These are phyloP conservation scores for Chaetops frenatus DNA, from an alignment of 2,113 vertebrate genomes.

Conservation along the genomic window DNA sequence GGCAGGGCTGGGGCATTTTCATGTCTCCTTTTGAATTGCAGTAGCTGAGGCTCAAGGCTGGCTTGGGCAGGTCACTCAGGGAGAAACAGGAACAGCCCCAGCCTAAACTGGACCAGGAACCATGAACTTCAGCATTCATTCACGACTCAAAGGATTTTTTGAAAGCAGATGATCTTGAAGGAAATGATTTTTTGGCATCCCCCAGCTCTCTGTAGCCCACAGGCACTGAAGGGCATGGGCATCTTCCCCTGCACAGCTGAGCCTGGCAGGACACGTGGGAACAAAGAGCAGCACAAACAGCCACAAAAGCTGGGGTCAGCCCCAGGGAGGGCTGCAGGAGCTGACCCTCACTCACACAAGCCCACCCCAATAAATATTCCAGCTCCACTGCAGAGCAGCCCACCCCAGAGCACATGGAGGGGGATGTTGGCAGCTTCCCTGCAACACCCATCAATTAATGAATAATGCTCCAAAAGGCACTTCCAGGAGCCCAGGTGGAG, in stretches of 20 bases:
- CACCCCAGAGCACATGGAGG: fast-evolving
- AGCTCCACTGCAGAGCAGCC: background rate
- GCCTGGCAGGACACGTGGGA: fast-evolving
- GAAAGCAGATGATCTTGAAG: background rate
- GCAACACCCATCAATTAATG: background rate
- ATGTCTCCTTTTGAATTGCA: background rate
- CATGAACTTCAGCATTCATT: background rate
- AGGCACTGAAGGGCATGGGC: fast-evolving
- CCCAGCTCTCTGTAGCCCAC: background rate
- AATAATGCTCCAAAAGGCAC: background rate
- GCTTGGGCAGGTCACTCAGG: background rate
- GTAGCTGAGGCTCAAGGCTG: background rate
- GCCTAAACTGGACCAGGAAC: background rate
- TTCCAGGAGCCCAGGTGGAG: fast-evolving
- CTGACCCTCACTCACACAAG: fast-evolving
- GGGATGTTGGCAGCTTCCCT: background rate
- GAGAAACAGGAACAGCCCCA: background rate
- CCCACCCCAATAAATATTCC: fast-evolving
- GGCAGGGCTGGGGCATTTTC: background rate
- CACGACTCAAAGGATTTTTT: background rate
- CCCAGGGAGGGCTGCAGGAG: fast-evolving
- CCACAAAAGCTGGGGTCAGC: background rate
- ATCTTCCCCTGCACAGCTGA: background rate
- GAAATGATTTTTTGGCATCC: fast-evolving
- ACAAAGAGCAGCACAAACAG: background rate